phyloP scores from a whole-genome alignment of 2,888 invertebrate genomes.

The Idaea dimidiata region DNA sequence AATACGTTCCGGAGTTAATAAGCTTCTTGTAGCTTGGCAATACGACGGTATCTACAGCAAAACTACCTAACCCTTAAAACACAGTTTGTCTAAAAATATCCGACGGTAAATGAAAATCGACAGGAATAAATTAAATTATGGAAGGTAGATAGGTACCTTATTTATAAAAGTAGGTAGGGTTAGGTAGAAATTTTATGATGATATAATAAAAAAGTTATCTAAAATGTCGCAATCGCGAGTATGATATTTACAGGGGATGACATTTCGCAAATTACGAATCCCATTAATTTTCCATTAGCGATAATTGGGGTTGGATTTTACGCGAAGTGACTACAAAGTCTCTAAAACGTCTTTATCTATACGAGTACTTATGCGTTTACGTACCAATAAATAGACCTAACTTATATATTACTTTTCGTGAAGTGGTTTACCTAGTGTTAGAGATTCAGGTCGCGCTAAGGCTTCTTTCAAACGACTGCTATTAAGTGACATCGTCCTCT shows the following conservation, averaged over 20 bases:
- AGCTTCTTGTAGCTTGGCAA: too few relatives aligned
- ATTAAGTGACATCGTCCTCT: too few relatives aligned
- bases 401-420: neutral
- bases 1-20: too few relatives aligned
- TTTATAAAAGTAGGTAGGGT: slow-evolving; percentile 16
- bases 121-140: neutral
- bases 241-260: slow-evolving; percentile 68
- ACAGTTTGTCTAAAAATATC: too few relatives aligned
- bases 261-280: slow-evolving; percentile 74
- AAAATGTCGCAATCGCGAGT: slow-evolving; percentile 54
- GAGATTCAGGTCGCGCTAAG: too few relatives aligned
- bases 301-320: slow-evolving; percentile 50
- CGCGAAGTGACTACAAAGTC: slow-evolving; percentile 21
- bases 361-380: slow-evolving; percentile 16
- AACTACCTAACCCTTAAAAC: too few relatives aligned
- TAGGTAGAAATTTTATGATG: slow-evolving; percentile 38
- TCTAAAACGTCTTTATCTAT: slow-evolving; percentile 20
- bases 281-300: slow-evolving; percentile 78
- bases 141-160: neutral
- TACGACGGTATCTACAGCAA: too few relatives aligned
- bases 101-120: too few relatives aligned
- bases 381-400: neutral
- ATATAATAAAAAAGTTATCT: slow-evolving; percentile 43
- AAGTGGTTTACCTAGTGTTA: too few relatives aligned
- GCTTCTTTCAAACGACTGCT: too few relatives aligned